Conservation (phyloP, 2,113 vertebrate genomes). For the Marmota monax region DNA sequence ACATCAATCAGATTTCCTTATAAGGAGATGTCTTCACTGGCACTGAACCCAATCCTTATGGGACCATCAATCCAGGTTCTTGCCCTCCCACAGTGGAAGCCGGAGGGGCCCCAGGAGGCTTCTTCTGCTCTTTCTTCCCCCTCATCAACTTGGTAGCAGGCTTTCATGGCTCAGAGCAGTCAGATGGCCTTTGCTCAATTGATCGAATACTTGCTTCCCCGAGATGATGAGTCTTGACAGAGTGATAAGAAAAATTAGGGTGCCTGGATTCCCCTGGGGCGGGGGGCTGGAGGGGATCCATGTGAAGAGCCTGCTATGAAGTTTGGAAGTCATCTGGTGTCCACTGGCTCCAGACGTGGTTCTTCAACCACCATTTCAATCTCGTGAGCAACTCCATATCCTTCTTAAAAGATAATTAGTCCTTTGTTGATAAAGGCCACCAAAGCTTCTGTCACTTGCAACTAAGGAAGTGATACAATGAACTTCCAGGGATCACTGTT, state of each 20-base stretch:
- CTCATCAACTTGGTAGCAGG: background rate
- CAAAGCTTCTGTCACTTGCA: background rate
- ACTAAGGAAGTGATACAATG: background rate
- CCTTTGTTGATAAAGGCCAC: background rate
- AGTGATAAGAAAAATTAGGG: background rate
- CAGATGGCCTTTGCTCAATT: background rate
- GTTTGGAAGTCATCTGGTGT: background rate
- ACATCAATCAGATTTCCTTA: background rate
- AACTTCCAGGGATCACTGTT: background rate
- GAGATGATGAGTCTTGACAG: background rate
- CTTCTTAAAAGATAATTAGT: background rate
- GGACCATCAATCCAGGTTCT: background rate
- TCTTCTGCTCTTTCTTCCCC: background rate
- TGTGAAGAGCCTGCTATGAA: background rate
- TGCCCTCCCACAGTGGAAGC: background rate
- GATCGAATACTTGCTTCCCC: background rate
- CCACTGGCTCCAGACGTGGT: background rate
- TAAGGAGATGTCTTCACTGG: background rate
- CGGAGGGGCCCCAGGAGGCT: background rate
- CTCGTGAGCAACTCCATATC: background rate
- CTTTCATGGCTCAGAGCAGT: background rate
- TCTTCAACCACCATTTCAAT: background rate
- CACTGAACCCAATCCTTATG: background rate
- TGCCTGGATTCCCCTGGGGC: background rate
- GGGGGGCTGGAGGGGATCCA: background rate